Evolutionary conservation across 2,797 vertebrate species (phyloP), one percentile per base, ranked within the genome.

Genomic region (Pagetopsis macropterus): DNA sequence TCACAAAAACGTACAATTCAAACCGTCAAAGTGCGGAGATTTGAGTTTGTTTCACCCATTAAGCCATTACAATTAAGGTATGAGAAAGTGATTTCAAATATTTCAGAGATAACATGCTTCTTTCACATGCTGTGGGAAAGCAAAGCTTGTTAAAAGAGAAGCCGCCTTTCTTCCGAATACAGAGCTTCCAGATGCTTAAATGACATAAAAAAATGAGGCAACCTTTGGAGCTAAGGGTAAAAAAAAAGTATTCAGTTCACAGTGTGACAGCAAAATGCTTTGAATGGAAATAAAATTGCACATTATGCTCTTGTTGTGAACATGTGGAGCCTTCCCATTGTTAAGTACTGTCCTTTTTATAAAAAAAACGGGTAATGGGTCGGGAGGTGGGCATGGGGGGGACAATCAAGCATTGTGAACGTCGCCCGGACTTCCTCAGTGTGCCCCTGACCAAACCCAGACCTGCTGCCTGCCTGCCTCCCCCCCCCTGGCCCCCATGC

Each of bases 261-360:
- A 86, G 84, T 76, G 45, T 85, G 84, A 86, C 37, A 69, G 78
- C 70, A 79, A 76, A 83, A 67, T 8, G 72, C 82, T 80, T 58
- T 83, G 85, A 88, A 88, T 86, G 79, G 78, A 83, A 86, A 86
- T 76, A 81, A 88, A 89, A 89, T 88, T 56, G 86, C 84, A 87
- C 77, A 87, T 86, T 84, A 88, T 79, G 59, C 79, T 84, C 73
- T 78, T 83, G 83, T 82, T 84, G 85, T 82, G 85, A 81, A 83
- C 83, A 85, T 63, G 83, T 78, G 71, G 84, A 82, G 84, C 23
- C 23, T 62, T 73, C 61, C 80, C 60, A 76, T 88, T 87, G 83
- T 84, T 73, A 66, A 76, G 79, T 75, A 79, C 48, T 69, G 48
- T 81, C 70, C 70, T 74, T 69, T 83, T 65, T 60, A 58, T 9